Evolutionary conservation across 2,797 vertebrate genomes (phyloP).

Genomic region (Sebastolobus alascanus): DNA sequence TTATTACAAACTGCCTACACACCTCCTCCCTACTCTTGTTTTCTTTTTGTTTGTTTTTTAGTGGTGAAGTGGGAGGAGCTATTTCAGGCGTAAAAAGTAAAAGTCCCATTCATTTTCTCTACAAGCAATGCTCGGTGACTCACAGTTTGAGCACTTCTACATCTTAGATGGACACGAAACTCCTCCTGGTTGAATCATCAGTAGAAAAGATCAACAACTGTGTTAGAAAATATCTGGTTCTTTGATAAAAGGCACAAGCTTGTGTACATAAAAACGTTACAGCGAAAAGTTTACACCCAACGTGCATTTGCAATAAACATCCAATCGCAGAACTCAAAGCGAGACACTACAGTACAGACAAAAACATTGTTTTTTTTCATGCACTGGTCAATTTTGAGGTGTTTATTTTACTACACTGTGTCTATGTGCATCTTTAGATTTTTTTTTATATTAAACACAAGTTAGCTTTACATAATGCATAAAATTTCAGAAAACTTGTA

Average conservation of each 20-base stretch:
- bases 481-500: too few species aligned
- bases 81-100: neutral
- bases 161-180: neutral
- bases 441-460: neutral
- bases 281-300: neutral
- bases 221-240: neutral
- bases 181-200: conserved; percentile 15
- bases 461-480: neutral
- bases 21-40: neutral
- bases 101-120: neutral
- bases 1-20: neutral
- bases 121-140: conserved; percentile 12
- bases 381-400: neutral
- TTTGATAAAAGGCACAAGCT: neutral
- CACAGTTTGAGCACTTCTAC: neutral
- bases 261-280: neutral
- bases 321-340: too few species aligned
- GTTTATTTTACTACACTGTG: neutral
- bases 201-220: neutral
- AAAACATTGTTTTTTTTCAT: neutral
- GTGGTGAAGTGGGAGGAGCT: neutral
- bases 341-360: neutral
- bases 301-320: neutral
- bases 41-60: neutral
- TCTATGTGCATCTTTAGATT: neutral